Percentiles rank a stretch among this genome's conserved stretches.
phyloP scores from a whole-genome alignment of 2,888 invertebrate genomes.

The Homarus gammarus region DNA sequence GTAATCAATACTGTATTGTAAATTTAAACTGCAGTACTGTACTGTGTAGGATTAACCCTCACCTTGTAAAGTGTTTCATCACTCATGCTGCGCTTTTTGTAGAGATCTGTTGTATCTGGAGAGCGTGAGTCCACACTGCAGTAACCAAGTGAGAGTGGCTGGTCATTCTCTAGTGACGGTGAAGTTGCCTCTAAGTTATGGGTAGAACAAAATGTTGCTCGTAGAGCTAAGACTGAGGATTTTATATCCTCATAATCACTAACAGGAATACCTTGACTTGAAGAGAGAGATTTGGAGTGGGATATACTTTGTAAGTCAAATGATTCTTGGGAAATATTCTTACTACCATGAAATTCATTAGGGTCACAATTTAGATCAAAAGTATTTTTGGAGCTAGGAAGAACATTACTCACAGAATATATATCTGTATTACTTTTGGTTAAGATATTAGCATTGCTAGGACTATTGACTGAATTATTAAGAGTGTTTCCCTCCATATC shows the following conservation, averaged over 20 bases:
- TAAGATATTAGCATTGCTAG: neutral
- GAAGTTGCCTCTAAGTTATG: constrained; percentile 5
- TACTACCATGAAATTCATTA: neutral
- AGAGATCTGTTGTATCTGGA: constrained; percentile 18
- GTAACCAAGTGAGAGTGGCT: constrained; percentile 52
- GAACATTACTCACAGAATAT: neutral
- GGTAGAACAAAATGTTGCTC: constrained; percentile 24
- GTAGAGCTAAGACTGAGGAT: neutral
- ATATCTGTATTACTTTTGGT: neutral
- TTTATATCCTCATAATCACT: constrained; percentile 32
- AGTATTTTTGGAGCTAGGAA: neutral
- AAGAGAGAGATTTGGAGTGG: constrained; percentile 8
- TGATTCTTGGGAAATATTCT: neutral
- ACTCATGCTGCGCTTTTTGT: constrained; percentile 64
- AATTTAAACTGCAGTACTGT: no score
- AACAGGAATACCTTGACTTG: neutral
- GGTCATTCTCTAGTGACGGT: constrained; percentile 15
- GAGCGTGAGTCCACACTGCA: constrained; percentile 16
- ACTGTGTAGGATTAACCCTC: no score
- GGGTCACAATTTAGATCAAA: neutral
- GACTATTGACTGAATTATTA: neutral
- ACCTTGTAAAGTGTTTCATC: constrained; percentile 68
- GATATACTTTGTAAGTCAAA: neutral
- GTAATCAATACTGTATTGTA: no score
- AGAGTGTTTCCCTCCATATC: constrained; percentile 17